Percentiles rank a stretch among this genome's conserved stretches.
These are phyloP conservation scores for Hozukius guyotensis DNA, from an alignment of 2,797 vertebrate genomes.

Conservation along the genomic window DNA sequence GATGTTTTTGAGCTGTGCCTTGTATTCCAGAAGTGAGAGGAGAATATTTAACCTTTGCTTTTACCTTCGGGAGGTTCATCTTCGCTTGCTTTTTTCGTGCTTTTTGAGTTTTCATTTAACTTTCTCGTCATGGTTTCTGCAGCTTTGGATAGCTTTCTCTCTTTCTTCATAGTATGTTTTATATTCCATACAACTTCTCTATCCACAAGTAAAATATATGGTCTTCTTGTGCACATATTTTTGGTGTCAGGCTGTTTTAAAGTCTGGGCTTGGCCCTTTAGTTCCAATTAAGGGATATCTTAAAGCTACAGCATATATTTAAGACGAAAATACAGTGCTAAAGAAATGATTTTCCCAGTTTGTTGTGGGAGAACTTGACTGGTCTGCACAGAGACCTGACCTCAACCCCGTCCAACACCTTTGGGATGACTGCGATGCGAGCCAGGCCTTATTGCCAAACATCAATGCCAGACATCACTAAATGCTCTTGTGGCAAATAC, in stretches of 20 bases:
- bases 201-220: not conserved
- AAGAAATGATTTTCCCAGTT: not conserved
- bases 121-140: not conserved
- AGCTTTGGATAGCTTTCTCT: not conserved
- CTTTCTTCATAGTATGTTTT: not conserved
- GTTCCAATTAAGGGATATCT: not conserved
- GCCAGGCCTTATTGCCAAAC: not conserved
- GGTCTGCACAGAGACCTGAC: not conserved
- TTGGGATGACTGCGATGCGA: not conserved
- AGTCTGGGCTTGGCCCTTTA: not conserved
- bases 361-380: not conserved
- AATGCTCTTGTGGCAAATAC: not conserved
- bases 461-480: not conserved
- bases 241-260: not conserved
- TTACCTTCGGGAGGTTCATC: not conserved
- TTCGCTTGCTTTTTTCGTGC: not conserved
- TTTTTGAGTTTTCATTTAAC: not conserved
- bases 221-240: not conserved
- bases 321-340: not conserved
- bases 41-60: not conserved
- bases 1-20: not conserved
- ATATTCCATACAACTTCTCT: not conserved
- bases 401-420: not conserved
- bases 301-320: not conserved
- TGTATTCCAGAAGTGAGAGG: not conserved